A percentile compares a stretch with the other conserved stretches of the same genome.
Conservation (phyloP, 2,797 vertebrate genomes). For the Cyclura pinguis region DNA sequence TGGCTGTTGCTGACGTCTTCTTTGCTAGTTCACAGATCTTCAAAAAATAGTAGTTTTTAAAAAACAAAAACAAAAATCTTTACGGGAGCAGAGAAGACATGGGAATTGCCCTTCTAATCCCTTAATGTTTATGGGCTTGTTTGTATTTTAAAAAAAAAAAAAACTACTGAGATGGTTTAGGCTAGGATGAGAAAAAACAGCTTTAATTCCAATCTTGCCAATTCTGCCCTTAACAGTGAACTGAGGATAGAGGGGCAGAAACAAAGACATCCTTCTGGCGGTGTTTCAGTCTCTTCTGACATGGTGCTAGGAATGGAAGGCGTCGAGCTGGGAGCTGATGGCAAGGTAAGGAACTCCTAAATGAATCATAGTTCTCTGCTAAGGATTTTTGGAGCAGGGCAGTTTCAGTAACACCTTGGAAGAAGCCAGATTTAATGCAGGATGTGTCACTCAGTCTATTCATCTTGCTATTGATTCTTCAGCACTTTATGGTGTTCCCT, state of each 20-base stretch:
- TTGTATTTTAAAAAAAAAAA: background rate
- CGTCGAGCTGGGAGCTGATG: slow-evolving; percentile 89
- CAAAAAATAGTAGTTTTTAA: background rate
- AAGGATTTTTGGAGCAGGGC: background rate
- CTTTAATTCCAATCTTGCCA: slow-evolving; percentile 8
- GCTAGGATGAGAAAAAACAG: background rate
- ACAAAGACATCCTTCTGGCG: slow-evolving; percentile 92
- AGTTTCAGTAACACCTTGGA: background rate
- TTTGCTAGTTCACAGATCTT: background rate
- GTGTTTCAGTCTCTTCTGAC: slow-evolving; percentile 82
- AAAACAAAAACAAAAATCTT: background rate
- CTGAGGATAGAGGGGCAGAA: slow-evolving; percentile 90
- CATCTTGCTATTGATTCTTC: background rate
- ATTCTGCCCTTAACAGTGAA: slow-evolving; percentile 81
- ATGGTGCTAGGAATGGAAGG: slow-evolving; percentile 92
- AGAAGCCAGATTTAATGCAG: background rate
- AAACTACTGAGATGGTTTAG: background rate
- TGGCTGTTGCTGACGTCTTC: background rate
- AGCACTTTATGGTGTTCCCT: background rate
- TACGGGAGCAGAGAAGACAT: slow-evolving; percentile 16
- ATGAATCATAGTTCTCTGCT: background rate
- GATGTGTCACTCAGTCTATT: background rate
- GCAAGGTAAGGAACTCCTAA: slow-evolving; percentile 84
- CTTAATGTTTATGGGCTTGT: background rate
- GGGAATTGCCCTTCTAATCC: slow-evolving; percentile 37